Evolutionary conservation across 2,113 vertebrate genomes (phyloP).

Genomic region (Chloropsis hardwickii): DNA sequence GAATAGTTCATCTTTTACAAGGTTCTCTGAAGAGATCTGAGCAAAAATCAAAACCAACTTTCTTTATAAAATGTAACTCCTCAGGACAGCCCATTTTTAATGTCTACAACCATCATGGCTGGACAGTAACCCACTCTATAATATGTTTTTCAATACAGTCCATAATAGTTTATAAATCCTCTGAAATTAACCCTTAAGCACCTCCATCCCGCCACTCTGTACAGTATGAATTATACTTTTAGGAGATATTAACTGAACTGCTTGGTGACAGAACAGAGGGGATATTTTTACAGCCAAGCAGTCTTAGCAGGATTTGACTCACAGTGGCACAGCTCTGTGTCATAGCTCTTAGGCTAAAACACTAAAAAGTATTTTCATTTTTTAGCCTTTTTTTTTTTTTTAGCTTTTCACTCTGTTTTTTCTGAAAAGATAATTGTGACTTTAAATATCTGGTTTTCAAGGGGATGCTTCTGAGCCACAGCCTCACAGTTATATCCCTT

Average conservation of each 20-base stretch:
- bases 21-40: neutral
- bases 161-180: neutral
- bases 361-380: neutral
- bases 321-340: neutral
- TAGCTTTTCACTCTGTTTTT: neutral
- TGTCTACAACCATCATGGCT: accelerated
- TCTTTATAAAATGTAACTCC: neutral
- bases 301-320: neutral
- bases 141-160: neutral
- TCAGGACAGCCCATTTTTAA: neutral
- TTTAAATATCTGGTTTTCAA: neutral
- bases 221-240: neutral
- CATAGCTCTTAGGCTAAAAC: neutral
- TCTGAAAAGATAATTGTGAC: neutral
- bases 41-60: neutral
- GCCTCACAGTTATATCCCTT: neutral
- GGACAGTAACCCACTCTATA: neutral
- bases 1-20: neutral
- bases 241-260: neutral
- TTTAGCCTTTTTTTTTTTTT: neutral
- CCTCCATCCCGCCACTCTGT: neutral
- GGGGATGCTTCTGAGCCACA: neutral
- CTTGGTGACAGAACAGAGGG: neutral
- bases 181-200: neutral
- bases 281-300: neutral